Evolutionary conservation across 2,113 vertebrate species (phyloP).

Genomic region (Prunella himalayana): DNA sequence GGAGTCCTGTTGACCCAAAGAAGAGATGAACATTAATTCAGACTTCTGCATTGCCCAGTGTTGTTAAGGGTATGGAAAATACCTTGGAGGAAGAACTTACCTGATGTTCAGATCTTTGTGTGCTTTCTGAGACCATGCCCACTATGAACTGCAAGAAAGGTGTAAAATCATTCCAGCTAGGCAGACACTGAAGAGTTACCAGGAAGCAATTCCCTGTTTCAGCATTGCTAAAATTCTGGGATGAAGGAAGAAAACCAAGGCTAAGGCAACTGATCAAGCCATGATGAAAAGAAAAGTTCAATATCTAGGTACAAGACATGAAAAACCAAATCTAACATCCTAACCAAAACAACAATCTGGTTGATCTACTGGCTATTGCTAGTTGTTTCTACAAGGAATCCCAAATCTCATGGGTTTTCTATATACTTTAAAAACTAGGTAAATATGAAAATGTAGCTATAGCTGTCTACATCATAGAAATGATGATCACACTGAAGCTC

Average conservation of each 20-base stretch:
- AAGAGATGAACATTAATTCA: not conserved
- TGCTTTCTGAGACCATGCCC: not conserved
- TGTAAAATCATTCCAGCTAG: not conserved
- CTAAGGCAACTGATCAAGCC: not conserved
- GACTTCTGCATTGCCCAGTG: not conserved
- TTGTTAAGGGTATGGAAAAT: not conserved
- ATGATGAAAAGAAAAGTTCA: not conserved
- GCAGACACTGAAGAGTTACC: not conserved
- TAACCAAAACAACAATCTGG: fast-evolving
- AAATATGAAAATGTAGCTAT: not conserved
- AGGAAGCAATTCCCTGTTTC: not conserved
- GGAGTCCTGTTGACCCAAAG: not conserved
- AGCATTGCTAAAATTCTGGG: not conserved
- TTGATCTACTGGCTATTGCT: not conserved
- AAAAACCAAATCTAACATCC: not conserved
- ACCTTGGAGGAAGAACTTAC: not conserved
- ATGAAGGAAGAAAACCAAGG: not conserved
- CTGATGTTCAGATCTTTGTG: not conserved
- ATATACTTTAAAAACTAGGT: not conserved
- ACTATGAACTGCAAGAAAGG: not conserved
- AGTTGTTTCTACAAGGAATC: not conserved
- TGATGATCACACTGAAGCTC: not conserved
- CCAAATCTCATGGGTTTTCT: not conserved
- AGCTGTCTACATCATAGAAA: not conserved
- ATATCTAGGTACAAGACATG: not conserved